Evolutionary conservation across 2,797 vertebrate species (phyloP).

Genomic region (Uromys caudimaculatus): DNA sequence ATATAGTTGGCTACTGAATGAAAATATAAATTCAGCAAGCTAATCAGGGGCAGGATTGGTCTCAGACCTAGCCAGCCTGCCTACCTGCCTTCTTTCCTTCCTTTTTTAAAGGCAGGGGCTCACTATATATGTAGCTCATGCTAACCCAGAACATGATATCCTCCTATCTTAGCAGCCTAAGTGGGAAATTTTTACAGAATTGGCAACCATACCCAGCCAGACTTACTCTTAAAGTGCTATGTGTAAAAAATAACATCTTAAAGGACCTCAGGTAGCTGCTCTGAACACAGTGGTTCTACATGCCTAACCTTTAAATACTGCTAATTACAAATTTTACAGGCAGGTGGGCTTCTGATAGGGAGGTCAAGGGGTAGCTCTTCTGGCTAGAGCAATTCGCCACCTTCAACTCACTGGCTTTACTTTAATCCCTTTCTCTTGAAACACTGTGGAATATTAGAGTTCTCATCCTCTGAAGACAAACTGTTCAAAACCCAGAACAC

Average conservation of each 20-base stretch:
- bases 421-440: slow-evolving; percentile 72
- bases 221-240: slow-evolving; percentile 50
- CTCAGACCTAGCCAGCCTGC: neutral
- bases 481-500: slow-evolving; percentile 41
- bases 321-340: slow-evolving; percentile 65
- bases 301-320: slow-evolving; percentile 44
- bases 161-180: neutral
- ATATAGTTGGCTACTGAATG: neutral
- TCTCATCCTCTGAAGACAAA: slow-evolving; percentile 47
- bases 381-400: slow-evolving; percentile 52
- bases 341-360: slow-evolving; percentile 54
- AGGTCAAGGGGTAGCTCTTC: slow-evolving; percentile 67
- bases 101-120: neutral
- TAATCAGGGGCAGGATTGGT: neutral
- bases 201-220: neutral
- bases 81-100: neutral
- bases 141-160: neutral
- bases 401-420: slow-evolving; percentile 57
- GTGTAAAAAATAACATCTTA: slow-evolving; percentile 35
- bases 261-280: slow-evolving; percentile 58
- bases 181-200: neutral
- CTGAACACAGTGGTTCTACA: slow-evolving; percentile 58
- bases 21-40: slow-evolving; percentile 61
- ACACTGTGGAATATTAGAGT: slow-evolving; percentile 35
- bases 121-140: neutral